phyloP scores from a whole-genome alignment of 2,113 vertebrate genomes.

The Scomber scombrus region DNA sequence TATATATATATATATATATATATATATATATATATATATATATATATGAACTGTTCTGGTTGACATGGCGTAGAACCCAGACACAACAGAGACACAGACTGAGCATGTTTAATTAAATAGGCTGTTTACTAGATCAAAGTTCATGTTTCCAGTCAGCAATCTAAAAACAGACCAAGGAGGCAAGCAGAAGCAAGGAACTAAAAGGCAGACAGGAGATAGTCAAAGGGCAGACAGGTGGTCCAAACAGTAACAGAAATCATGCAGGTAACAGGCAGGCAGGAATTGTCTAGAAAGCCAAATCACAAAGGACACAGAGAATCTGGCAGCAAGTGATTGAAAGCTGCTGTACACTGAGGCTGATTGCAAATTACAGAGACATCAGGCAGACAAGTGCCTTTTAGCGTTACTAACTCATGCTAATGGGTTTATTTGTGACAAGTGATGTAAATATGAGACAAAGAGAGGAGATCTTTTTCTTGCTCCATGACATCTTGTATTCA shows the following conservation, averaged over 20 bases:
- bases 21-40: too few relatives aligned
- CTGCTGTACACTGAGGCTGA: conserved; percentile 14
- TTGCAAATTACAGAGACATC: conserved; percentile 20
- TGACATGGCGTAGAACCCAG: too few relatives aligned
- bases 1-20: too few relatives aligned
- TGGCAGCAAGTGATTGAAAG: neutral
- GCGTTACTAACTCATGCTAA: conserved; percentile 9
- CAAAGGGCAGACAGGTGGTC: conserved; percentile 23
- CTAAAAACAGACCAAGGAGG: neutral
- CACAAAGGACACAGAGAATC: neutral
- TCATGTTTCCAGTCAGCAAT: too few relatives aligned
- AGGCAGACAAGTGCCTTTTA: conserved; percentile 30
- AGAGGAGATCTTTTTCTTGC: neutral
- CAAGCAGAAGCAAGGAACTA: neutral
- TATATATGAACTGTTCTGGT: too few relatives aligned
- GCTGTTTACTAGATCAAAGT: too few relatives aligned
- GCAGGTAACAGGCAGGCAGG: conserved; percentile 13
- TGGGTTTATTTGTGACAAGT: conserved; percentile 12
- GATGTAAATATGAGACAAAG: neutral
- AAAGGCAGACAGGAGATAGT: conserved; percentile 1
- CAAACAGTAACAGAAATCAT: conserved; percentile 20
- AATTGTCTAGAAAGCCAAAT: conserved; percentile 1
- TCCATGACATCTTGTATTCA: conserved; percentile 3
- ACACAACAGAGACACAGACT: too few relatives aligned
- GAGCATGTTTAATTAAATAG: too few relatives aligned